phyloP scores from a whole-genome alignment of 2,888 invertebrate species.

The Cheilosia scutellata region DNA sequence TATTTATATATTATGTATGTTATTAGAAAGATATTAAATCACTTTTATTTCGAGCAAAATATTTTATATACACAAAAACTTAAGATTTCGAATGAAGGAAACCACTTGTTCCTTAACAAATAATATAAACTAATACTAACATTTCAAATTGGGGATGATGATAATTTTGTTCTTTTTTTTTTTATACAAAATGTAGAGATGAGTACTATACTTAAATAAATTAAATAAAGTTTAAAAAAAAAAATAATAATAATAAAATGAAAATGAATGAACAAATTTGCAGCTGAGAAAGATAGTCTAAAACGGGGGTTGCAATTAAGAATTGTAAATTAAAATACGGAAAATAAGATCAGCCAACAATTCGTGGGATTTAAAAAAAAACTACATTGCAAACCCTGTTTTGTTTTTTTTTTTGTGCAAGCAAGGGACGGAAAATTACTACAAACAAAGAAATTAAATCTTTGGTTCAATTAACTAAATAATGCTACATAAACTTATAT shows the following conservation, averaged over 20 bases:
- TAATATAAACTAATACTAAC: too few relatives aligned
- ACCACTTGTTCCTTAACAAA: too few relatives aligned
- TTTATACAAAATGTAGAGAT: not conserved
- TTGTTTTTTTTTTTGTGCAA: too few relatives aligned
- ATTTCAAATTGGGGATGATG: not conserved
- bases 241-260: not conserved
- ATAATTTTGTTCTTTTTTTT: not conserved
- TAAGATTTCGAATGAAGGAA: not conserved
- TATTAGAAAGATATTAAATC: not conserved
- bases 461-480: slow-evolving; percentile 58
- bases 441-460: slow-evolving; percentile 43
- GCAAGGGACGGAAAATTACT: slow-evolving; percentile 1
- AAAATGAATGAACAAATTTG: not conserved
- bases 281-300: not conserved
- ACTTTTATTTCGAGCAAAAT: slow-evolving; percentile 15
- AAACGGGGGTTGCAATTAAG: not conserved
- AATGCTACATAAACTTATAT: slow-evolving; percentile 20
- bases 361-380: too few relatives aligned
- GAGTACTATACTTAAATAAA: not conserved
- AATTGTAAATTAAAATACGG: too few relatives aligned
- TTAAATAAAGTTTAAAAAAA: slow-evolving; percentile 4
- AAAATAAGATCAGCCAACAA: too few relatives aligned
- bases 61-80: slow-evolving; percentile 3
- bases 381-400: not conserved
- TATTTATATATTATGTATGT: not conserved